Conservation (phyloP, 2,888 invertebrate species). For the Drosophila longiperda region DNA sequence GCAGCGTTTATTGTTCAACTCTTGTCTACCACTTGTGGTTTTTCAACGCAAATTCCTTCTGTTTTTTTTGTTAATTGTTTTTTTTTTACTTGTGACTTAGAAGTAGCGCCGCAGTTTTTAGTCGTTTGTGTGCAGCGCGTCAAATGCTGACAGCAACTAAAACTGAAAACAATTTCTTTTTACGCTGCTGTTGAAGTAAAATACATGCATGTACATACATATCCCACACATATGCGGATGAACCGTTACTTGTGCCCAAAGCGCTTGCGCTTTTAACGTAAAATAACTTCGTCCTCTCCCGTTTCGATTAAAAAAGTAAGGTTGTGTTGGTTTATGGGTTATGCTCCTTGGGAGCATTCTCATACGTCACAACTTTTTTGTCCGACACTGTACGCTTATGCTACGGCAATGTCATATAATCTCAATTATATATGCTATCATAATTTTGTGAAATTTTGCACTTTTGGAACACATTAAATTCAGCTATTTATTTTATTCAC, state of each 20-base stretch:
- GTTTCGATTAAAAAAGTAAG: constrained; percentile 1
- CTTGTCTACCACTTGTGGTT: constrained; percentile 72
- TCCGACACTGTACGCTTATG: not conserved
- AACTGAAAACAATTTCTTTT: constrained; percentile 69
- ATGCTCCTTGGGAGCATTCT: not conserved
- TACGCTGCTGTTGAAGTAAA: constrained; percentile 45
- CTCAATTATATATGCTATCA: not conserved
- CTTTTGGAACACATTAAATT: too few relatives aligned
- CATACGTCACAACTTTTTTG: constrained; percentile 8
- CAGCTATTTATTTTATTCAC: not conserved
- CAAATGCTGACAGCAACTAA: constrained; percentile 74
- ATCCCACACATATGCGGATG: constrained; percentile 31
- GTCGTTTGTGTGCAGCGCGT: constrained; percentile 48
- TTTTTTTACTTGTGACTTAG: constrained; percentile 22
- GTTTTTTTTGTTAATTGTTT: constrained; percentile 17
- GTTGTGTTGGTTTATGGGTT: not conserved
- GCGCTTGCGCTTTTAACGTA: constrained; percentile 41
- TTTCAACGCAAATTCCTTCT: constrained; percentile 29
- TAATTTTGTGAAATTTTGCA: not conserved
- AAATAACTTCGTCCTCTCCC: constrained; percentile 1
- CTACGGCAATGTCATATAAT: not conserved
- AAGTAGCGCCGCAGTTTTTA: constrained; percentile 45
- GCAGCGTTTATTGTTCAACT: constrained; percentile 35
- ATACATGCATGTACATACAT: constrained; percentile 27
- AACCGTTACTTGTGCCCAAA: constrained; percentile 31